These are phyloP conservation scores for Manis javanica DNA, from an alignment of 2,797 vertebrate species.

Conservation along the genomic window DNA sequence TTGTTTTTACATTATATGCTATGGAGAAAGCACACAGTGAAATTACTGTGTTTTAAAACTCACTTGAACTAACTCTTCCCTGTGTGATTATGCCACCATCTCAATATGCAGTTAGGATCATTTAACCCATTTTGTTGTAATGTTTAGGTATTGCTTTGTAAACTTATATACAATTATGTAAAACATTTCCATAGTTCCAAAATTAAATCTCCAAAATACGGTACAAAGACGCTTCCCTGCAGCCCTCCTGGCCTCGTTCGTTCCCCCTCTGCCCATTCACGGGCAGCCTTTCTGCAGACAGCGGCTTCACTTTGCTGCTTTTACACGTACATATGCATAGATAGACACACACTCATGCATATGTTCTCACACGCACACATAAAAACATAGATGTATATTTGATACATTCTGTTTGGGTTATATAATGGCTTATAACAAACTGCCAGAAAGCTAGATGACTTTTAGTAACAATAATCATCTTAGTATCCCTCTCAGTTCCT, in stretches of 20 bases:
- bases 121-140: background rate
- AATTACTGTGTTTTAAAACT: background rate
- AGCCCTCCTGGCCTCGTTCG: background rate
- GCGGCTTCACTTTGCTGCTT: background rate
- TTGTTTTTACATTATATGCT: background rate
- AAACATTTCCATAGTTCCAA: background rate
- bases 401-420: background rate
- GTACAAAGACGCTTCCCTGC: background rate
- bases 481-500: background rate
- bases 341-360: too few relatives aligned
- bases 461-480: background rate
- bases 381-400: background rate
- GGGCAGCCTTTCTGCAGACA: background rate
- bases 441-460: background rate
- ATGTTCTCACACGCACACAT: background rate
- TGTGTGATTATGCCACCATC: background rate
- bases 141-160: background rate
- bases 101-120: background rate
- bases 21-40: background rate
- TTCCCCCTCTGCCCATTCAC: background rate
- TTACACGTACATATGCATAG: background rate
- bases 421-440: background rate
- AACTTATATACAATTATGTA: background rate
- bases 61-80: background rate
- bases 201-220: background rate